Evolutionary conservation across 2,113 vertebrate genomes (phyloP).

Genomic region (Thamnophis sirtalis): DNA sequence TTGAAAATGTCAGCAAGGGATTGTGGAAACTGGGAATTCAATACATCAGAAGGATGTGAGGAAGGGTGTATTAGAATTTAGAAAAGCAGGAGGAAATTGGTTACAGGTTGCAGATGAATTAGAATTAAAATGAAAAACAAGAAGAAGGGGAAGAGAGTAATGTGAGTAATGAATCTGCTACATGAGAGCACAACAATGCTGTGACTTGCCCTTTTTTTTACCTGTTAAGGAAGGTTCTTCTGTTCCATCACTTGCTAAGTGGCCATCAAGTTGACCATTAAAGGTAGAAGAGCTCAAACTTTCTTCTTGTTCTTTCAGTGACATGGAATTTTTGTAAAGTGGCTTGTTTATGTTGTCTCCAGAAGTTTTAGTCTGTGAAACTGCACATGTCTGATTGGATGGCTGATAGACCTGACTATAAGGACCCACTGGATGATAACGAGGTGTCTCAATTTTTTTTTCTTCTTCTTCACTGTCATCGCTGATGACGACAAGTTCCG

Average conservation of each 20-base stretch:
- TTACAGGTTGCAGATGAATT: constrained; percentile 35
- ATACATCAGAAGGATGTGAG: neutral
- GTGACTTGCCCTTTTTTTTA: constrained; percentile 66
- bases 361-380: constrained; percentile 43
- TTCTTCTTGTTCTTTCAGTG: constrained; percentile 73
- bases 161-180: constrained; percentile 42
- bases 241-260: constrained; percentile 56
- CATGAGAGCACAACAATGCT: constrained; percentile 70
- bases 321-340: constrained; percentile 69
- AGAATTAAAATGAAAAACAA: neutral
- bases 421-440: constrained; percentile 78
- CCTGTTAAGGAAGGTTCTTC: constrained; percentile 74
- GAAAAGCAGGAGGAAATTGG: neutral
- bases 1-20: neutral
- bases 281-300: constrained; percentile 56
- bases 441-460: constrained; percentile 57
- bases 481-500: constrained; percentile 86
- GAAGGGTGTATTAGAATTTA: neutral
- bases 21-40: neutral
- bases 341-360: constrained; percentile 47
- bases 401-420: constrained; percentile 80
- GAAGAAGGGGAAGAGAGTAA: neutral
- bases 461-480: constrained; percentile 69
- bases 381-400: constrained; percentile 49
- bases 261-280: constrained; percentile 35